Percentiles rank a stretch among this genome's conserved stretches.
phyloP scores from a whole-genome alignment of 2,113 vertebrate species.

The Cyprinodon brontotheroides region DNA sequence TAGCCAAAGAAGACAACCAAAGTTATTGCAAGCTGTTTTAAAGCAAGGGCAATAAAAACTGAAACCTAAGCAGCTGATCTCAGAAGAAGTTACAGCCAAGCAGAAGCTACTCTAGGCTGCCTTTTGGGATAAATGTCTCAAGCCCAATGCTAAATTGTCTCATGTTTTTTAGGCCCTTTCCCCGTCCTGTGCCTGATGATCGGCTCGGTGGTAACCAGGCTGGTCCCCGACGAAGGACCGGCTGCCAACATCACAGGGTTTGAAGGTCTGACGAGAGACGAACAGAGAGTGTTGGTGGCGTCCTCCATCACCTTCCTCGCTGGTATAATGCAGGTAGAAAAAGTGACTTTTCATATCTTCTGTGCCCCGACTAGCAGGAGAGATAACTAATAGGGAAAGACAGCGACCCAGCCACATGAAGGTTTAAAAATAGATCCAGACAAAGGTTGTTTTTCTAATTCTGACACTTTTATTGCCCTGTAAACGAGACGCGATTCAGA shows the following conservation, averaged over 20 bases:
- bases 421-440: neutral
- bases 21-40: too few relatives aligned
- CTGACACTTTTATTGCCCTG: neutral
- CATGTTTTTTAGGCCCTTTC: slow-evolving; percentile 80
- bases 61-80: too few relatives aligned
- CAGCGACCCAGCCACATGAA: neutral
- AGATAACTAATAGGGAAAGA: neutral
- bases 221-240: slow-evolving; percentile 69
- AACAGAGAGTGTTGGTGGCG: slow-evolving; percentile 85
- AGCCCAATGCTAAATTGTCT: neutral
- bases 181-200: slow-evolving; percentile 93
- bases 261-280: slow-evolving; percentile 61
- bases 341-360: neutral
- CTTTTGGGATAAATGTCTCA: too few relatives aligned
- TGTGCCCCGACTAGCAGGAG: neutral
- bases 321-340: slow-evolving; percentile 90
- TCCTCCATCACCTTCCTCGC: slow-evolving; percentile 86
- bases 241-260: slow-evolving; percentile 61
- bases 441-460: neutral
- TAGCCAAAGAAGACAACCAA: too few relatives aligned
- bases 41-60: neutral
- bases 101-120: neutral
- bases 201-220: slow-evolving; percentile 82
- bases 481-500: neutral
- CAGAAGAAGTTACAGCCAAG: neutral